phyloP scores from a whole-genome alignment of 2,888 invertebrate species.

The Drosophila cyrtoloma region DNA sequence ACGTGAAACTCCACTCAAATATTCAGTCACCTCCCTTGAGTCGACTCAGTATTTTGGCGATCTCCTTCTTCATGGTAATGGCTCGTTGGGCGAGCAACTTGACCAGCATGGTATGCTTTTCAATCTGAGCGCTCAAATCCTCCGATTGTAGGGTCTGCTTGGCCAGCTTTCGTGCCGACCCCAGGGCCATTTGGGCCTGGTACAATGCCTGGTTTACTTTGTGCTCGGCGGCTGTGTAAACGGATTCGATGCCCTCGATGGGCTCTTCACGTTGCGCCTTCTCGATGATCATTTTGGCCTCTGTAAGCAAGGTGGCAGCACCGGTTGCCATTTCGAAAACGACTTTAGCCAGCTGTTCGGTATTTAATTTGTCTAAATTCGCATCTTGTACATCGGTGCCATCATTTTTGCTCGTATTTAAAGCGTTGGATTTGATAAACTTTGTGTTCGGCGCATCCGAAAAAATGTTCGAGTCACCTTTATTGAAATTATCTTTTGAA shows the following conservation, averaged over 20 bases:
- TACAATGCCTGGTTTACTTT: constrained; percentile 46
- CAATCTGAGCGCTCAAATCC: constrained; percentile 40
- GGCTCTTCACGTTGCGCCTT: neutral
- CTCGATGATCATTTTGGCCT: constrained; percentile 46
- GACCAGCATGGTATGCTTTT: constrained; percentile 65
- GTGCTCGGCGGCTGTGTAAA: constrained; percentile 40
- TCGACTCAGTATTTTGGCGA: constrained; percentile 44
- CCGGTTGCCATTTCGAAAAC: constrained; percentile 45
- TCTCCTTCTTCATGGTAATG: constrained; percentile 51
- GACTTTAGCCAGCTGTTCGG: constrained; percentile 31
- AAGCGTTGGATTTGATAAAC: neutral
- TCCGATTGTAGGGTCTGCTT: constrained; percentile 22
- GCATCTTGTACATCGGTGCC: neutral
- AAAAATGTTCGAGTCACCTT: neutral
- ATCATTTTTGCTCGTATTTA: neutral
- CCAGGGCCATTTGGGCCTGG: constrained; percentile 54
- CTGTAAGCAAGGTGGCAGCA: constrained; percentile 47
- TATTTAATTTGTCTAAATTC: neutral
- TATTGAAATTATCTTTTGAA: neutral
- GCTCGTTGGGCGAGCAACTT: constrained; percentile 57
- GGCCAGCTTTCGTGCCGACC: constrained; percentile 46
- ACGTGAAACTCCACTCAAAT: constrained; percentile 1
- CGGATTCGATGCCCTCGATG: constrained; percentile 17
- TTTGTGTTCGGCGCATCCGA: neutral
- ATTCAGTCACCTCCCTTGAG: constrained; percentile 29